These are phyloP conservation scores for Ridgeia piscesae DNA, from an alignment of 1,140 invertebrate genomes.

Conservation along the genomic window DNA sequence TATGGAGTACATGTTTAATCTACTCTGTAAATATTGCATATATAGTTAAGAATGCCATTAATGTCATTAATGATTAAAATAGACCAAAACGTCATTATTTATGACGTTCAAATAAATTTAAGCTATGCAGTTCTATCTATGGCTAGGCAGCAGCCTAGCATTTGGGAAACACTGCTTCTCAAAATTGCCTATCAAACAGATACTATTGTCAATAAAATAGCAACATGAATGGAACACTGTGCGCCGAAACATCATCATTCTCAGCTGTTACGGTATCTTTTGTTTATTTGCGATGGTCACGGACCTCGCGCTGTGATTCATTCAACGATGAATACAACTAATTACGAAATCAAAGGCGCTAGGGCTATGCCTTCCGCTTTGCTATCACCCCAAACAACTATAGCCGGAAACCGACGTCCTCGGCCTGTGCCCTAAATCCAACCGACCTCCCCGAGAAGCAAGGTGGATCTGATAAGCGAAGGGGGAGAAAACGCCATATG, in stretches of 20 bases:
- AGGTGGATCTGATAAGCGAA: background rate
- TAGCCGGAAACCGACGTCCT: background rate
- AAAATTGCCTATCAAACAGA: too few relatives aligned
- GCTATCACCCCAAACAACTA: background rate
- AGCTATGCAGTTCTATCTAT: too few relatives aligned
- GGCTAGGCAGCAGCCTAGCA: too few relatives aligned
- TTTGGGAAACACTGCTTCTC: too few relatives aligned
- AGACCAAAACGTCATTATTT: too few relatives aligned
- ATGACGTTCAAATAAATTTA: too few relatives aligned
- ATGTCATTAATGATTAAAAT: too few relatives aligned
- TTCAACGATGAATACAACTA: background rate
- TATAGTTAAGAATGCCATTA: too few relatives aligned
- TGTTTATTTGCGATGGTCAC: slow-evolving; percentile 8
- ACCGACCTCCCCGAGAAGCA: background rate
- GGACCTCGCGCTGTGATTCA: background rate
- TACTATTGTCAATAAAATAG: background rate
- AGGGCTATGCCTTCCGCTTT: background rate
- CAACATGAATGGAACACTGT: background rate
- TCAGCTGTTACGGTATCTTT: slow-evolving; percentile 1
- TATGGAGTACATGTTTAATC: too few relatives aligned
- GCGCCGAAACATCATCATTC: background rate
- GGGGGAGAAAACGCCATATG: background rate
- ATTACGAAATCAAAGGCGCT: background rate
- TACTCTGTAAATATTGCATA: too few relatives aligned
- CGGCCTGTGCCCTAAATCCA: slow-evolving; percentile 6